Evolutionary conservation across 1,140 invertebrate species (phyloP), one percentile per base, ranked within the genome.

Genomic region (Eurosta solidaginis): DNA sequence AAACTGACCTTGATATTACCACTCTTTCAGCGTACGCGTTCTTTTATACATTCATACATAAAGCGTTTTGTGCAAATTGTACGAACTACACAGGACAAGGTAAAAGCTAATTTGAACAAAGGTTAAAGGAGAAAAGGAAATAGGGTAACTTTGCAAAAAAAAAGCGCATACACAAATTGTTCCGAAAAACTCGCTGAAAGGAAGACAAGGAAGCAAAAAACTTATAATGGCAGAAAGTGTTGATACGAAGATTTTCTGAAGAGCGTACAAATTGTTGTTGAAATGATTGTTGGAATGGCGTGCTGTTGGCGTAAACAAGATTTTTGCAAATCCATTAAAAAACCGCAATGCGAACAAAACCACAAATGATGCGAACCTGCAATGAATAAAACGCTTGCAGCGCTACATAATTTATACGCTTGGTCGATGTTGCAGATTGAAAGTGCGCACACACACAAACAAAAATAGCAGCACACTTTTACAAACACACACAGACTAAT

Each of bases 271-370:
- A 7, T 7, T 40, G 33, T 40, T 40, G 33, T 3, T 14, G 29
- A 29, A 9, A 0, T 17, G 12, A 3, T 59, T 14, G 33, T 7
- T 17, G 7, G n/a, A 27, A 7, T 63, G 59, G 17, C 17, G 33
- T 63, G 59, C 29, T 40, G 33, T 33, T 63, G 59, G 33, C 59
- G 33, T 68, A 68, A 68, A 68, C 33, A 42, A 68, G 33, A 42
- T 68, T 68, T 68, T 68, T 68, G 59, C 27, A 68, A 68, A 68
- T 68, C 59, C 59, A 68, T 68, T 68, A 68, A 68, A 68, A 68
- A 59, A 68, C 59, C 59, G 59, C 59, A 68, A 68, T 68, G 59
- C 59, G 59, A 68, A 68, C 59, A 68, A 68, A 40, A 68, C 59
- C 59, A 33, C 59, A 68, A 68, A 68, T 68, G 59, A 68, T 68